Percentiles rank a stretch among this genome's conserved stretches.
These are phyloP conservation scores for Saccostrea glomerata DNA, from an alignment of 1,140 invertebrate genomes.

Conservation along the genomic window DNA sequence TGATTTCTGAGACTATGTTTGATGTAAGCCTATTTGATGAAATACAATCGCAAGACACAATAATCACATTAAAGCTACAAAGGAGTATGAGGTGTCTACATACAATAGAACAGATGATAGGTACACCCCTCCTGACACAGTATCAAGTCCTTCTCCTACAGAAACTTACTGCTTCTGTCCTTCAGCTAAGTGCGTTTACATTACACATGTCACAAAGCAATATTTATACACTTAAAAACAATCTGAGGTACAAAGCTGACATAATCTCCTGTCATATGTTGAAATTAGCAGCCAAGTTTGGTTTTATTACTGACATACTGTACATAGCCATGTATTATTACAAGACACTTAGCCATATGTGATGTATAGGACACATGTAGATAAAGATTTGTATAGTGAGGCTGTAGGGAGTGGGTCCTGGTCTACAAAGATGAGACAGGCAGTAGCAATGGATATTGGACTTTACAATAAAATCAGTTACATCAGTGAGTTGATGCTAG, in stretches of 20 bases:
- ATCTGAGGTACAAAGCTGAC: neutral
- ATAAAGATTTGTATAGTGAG: neutral
- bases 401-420: neutral
- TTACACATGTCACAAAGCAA: neutral
- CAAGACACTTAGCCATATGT: neutral
- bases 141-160: neutral
- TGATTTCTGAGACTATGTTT: neutral
- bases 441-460: neutral
- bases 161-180: neutral
- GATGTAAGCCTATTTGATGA: neutral
- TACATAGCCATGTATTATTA: conserved; percentile 1
- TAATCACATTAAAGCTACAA: neutral
- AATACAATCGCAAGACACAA: neutral
- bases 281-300: conserved; percentile 9
- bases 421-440: neutral
- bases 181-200: neutral
- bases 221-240: neutral
- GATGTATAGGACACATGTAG: neutral
- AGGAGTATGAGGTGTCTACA: neutral
- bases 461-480: neutral
- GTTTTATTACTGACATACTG: neutral
- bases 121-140: neutral
- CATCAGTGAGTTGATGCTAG: neutral
- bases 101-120: neutral
- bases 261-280: neutral